These are phyloP conservation scores for Nyctibius grandis DNA, from an alignment of 2,797 vertebrate genomes.

Conservation along the genomic window DNA sequence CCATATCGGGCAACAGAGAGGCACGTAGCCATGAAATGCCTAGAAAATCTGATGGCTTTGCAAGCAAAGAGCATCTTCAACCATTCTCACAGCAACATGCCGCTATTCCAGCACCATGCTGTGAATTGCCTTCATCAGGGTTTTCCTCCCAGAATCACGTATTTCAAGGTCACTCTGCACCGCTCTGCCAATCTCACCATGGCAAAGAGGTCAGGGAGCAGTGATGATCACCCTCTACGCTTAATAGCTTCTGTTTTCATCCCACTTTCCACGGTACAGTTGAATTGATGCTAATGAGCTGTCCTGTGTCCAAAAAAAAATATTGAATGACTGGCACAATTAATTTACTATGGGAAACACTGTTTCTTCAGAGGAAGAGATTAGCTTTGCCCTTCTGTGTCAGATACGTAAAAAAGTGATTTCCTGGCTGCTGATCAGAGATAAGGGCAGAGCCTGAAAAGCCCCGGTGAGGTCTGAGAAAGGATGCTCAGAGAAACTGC, in stretches of 20 bases:
- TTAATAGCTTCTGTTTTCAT: background rate
- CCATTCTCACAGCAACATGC: background rate
- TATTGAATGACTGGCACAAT: background rate
- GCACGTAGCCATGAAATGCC: background rate
- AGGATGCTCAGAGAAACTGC: background rate
- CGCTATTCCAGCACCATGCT: rapidly evolving
- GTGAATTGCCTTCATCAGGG: background rate
- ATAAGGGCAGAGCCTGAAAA: background rate
- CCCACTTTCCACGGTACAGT: background rate
- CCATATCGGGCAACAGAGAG: rapidly evolving
- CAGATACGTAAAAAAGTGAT: background rate
- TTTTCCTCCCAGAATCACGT: background rate
- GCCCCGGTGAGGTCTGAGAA: background rate
- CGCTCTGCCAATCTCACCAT: background rate
- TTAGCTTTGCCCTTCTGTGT: background rate
- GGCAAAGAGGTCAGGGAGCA: background rate
- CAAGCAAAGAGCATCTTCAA: background rate
- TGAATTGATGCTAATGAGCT: background rate
- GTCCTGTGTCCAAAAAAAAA: background rate
- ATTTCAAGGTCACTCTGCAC: background rate
- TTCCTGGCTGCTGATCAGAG: background rate
- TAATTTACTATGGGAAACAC: background rate
- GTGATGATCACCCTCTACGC: background rate
- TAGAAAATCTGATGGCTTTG: background rate
- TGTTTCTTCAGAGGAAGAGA: background rate